Base-by-base conservation (phyloP, 2,113 vertebrate genomes). In the Guaruba guarouba region DNA sequence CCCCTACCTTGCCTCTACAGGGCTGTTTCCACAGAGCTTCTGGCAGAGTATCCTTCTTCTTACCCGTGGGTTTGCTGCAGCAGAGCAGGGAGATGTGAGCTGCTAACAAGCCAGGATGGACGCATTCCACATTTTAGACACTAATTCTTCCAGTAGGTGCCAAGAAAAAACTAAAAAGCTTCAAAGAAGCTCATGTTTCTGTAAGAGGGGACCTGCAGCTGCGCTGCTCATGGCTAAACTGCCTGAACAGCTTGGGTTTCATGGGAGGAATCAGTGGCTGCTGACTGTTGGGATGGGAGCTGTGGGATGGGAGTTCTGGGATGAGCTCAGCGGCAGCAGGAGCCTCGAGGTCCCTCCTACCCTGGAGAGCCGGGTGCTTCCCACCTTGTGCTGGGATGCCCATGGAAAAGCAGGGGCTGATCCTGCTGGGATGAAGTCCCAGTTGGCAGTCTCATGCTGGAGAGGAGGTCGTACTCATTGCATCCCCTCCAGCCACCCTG, bases 381-480 rank as follows among this genome's bases (percentile, higher is more conserved):
- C 28, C 24, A 2, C 63, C 10, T 1, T 16, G 25, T 8, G 8
- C 9, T 49, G 57, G 66, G 44, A n/a, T 27, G 27, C 23, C 10
- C 6, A 1, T 51, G 84, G 51, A 31, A 33, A 55, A 79, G 4
- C 67, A 43, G 39, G 8, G 25, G 16, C 82, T 87, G 73, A 13
- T 33, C 52, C 73, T 17, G 81, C 52, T 24, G 77, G 84, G 68
- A 11, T 39, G 62, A 11, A 66, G 66, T 35, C n/a, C 24, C 28
- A 10, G 31, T 43, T 49, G 82, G 13, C 11, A 2, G 54, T 16
- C 2, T 7, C 1, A 8, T 14, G 19, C n/a, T 9, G 19, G 44
- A 54, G 19, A 46, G 24, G 10, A 1, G 1, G 11, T 22, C 2
- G 1, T 68, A 4, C 1, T 31, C 9, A 0, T 17, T 59, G 46